Base-by-base conservation (phyloP, 2,797 vertebrate genomes). In the Scomberomorus guttatus region DNA sequence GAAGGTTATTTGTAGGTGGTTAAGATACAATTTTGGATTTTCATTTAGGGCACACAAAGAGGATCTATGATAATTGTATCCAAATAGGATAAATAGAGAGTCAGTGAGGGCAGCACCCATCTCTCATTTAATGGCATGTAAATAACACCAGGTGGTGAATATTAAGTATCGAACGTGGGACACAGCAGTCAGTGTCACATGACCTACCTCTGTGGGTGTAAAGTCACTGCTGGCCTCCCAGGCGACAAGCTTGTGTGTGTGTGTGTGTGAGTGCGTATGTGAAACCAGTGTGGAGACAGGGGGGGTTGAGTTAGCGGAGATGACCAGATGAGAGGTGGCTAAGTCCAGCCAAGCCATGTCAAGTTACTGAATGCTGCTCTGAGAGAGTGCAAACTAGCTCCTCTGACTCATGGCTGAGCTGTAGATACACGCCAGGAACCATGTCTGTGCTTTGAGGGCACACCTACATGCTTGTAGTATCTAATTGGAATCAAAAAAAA, bases 131-230 rank as follows among this genome's bases (percentile, higher is more conserved):
- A 94, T 91, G 80, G 85, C 91, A 94, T 94, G 93, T 94, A 94
- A 95, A 93, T 93, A 92, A 94, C 92, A 93, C 93, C 92, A 90
- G 90, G 85, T 93, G 90, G 93, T 94, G 92, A 94, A 93, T 95
- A 95, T 95, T 94, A 91, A 95, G 92, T 93, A 93, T 92, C 88
- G 83, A 91, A 93, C 55, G 72, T 90, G 77, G 88, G 88, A 93
- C 90, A 89, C 87, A 82, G 89, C 81, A 72, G 87, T 78, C 67
- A 83, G 77, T 86, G 90, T 93, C 92, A 94, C 91, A 91, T 90
- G 89, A 93, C 87, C 79, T 80, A 85, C 80, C 87, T 88, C 81
- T 62, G 72, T 66, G 82, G 82, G 92, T 92, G 90, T 92, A 91
- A 91, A 90, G 92, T 93, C 91, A 82, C 87, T 81, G 84, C 88